Evolutionary conservation across 2,888 invertebrate species (phyloP), one percentile per base, ranked within the genome.

Genomic region (Latrodectus elegans): DNA sequence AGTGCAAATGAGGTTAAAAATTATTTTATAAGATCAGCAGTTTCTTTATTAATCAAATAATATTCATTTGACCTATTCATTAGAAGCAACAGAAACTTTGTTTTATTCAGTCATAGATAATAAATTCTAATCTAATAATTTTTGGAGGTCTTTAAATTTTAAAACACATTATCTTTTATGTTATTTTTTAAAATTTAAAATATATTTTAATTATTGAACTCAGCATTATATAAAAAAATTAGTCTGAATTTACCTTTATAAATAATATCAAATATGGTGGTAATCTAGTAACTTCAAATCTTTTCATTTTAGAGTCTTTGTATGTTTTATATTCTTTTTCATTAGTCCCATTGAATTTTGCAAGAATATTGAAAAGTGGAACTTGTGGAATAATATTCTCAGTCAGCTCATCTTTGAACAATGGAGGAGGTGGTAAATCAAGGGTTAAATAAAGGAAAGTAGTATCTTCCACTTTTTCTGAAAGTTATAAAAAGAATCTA

Each of bases 351-450:
- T 99, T 99, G 92, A 99, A 99, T 93, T 99, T 99, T 67, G 96
- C 95, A 84, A 99, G 93, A 51, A 99, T 93, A 89, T 96, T 97
- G 92, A 97, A 97, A 55, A 99, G 94, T 92, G 99, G 99, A 0
- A 98, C 97, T 94, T 99, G 99, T 72, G 99, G 99, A 92, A 99
- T 99, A 90, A 99, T 99, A 92, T 99, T 99, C 93, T 99, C 99
- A 90, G 97, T 95, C 91, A 98, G 96, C 92, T 99, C 99, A 92
- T 99, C 99, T 88, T 98, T 98, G 92, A 99, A 99, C 17, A 99
- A 93, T 0, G 99, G 99, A 0, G 98, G 97, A 0, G 99, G 97
- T 0, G 99, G 99, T 85, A 99, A 94, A 93, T 99, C 99, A 92
- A 99, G 98, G 0, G 99, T 99, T 88, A 99, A 93, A 92, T 98